These are phyloP conservation scores for Calypte anna DNA, from an alignment of 2,113 vertebrate genomes.

Conservation along the genomic window DNA sequence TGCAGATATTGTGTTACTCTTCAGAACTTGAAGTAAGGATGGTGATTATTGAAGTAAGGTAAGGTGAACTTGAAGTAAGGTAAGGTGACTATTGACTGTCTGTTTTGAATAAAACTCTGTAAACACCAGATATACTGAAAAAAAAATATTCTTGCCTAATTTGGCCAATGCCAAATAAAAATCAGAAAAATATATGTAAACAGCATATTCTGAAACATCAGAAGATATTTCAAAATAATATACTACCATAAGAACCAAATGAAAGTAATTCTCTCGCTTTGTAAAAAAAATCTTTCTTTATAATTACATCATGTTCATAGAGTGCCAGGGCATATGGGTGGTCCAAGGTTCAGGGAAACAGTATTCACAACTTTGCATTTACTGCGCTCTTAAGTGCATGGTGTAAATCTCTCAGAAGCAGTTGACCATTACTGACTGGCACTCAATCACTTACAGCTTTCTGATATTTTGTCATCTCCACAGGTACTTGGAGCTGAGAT, in stretches of 20 bases:
- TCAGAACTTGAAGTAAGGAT: neutral
- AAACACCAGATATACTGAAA: neutral
- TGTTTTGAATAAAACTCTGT: neutral
- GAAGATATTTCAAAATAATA: neutral
- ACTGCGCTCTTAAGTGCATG: too few species aligned
- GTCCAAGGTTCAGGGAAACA: neutral
- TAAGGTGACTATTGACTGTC: neutral
- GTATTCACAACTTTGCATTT: neutral
- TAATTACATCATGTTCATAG: neutral
- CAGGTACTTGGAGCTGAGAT: neutral
- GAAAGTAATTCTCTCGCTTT: neutral
- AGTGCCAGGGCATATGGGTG: neutral
- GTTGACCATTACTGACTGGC: neutral
- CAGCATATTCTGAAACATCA: neutral
- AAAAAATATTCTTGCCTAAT: neutral
- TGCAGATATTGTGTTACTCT: neutral
- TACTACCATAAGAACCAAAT: neutral
- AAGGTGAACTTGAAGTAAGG: too few species aligned
- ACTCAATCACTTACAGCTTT: neutral
- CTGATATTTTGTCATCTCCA: neutral
- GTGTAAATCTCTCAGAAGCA: neutral
- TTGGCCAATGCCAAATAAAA: neutral
- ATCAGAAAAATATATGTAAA: neutral
- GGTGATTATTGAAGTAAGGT: too few species aligned
- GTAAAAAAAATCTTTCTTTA: neutral